Evolutionary conservation across 2,113 vertebrate species (phyloP).

Genomic region (Xenopus tropicalis): UCB_Xtro_10.0 CM004449.2:98780001-98780500

Average conservation of each 20-base stretch:
- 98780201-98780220: neutral
- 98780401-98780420: neutral
- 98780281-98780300: no score
- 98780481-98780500: conserved; percentile 30
- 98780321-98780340: no score
- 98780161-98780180: no score
- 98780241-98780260: no score
- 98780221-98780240: no score
- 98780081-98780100: neutral
- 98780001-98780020: no score
- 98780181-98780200: neutral
- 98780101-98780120: neutral
- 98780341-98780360: neutral
- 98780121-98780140: neutral
- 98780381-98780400: neutral
- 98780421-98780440: conserved; percentile 22
- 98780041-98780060: conserved; percentile 5
- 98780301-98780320: no score
- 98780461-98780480: conserved; percentile 26
- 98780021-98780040: no score
- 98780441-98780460: conserved; percentile 32
- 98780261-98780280: no score
- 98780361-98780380: neutral
- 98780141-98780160: no score
- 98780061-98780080: no score